phyloP scores from a whole-genome alignment of 2,888 invertebrate genomes.

The Vesta saturnalis region DNA sequence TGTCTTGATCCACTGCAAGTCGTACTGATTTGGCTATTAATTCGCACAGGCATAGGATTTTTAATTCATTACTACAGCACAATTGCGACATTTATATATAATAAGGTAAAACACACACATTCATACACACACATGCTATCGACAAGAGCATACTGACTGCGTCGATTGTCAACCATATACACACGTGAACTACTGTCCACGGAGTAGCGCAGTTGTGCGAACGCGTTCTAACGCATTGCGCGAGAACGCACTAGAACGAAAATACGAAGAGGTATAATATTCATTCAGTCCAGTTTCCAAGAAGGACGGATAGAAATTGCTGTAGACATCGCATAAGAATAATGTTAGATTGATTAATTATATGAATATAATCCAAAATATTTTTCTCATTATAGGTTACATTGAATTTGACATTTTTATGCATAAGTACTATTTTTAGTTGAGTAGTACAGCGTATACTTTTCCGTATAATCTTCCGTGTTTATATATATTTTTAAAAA shows the following conservation, averaged over 20 bases:
- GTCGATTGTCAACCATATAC: constrained; percentile 69
- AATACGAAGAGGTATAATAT: not conserved
- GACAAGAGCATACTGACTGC: constrained; percentile 54
- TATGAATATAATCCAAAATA: too few relatives aligned
- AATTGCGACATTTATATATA: constrained; percentile 39
- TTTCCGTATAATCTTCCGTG: too few relatives aligned
- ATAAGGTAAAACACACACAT: constrained; percentile 22
- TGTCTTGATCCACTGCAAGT: constrained; percentile 58
- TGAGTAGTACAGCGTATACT: too few relatives aligned
- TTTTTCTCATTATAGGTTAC: too few relatives aligned
- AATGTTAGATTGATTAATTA: too few relatives aligned
- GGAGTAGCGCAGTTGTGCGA: constrained; percentile 70
- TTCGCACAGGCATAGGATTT: constrained; percentile 47
- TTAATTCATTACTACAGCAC: constrained; percentile 22
- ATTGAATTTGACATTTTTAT: too few relatives aligned
- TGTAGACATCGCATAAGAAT: too few relatives aligned
- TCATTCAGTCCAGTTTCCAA: constrained; percentile 14
- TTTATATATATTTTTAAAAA: too few relatives aligned
- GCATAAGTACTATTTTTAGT: too few relatives aligned
- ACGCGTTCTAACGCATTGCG: constrained; percentile 71
- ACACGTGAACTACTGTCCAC: constrained; percentile 67
- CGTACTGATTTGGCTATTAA: constrained; percentile 54
- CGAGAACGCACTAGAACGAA: constrained; percentile 64
- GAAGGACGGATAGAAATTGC: too few relatives aligned
- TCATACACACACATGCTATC: too few relatives aligned